A percentile compares a stretch with the other conserved stretches of the same genome.
phyloP scores from a whole-genome alignment of 2,888 invertebrate species.

The Nemurella pictetii region DNA sequence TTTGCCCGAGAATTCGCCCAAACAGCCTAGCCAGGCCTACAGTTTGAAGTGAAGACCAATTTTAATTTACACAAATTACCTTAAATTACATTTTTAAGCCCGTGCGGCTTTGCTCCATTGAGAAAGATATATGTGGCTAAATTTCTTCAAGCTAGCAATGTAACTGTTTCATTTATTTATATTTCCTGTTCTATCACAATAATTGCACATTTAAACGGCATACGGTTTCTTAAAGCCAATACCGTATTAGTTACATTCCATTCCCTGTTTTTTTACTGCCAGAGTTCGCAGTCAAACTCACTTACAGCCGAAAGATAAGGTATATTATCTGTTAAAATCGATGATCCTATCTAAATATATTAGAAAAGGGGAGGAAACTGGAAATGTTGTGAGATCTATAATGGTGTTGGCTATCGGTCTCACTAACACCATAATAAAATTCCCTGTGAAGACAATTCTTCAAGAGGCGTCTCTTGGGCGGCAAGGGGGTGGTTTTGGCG shows the following conservation, averaged over 20 bases:
- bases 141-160: neutral
- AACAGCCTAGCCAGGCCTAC: neutral
- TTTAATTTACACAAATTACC: neutral
- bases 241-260: neutral
- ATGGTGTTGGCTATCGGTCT: too few species aligned
- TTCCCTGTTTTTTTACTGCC: neutral
- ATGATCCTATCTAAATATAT: too few species aligned
- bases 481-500: too few species aligned
- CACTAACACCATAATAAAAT: too few species aligned
- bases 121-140: neutral
- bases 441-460: too few species aligned
- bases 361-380: too few species aligned
- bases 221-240: neutral
- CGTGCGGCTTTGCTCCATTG: neutral
- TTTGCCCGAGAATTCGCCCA: neutral
- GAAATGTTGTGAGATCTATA: too few species aligned
- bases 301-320: too few species aligned
- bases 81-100: neutral
- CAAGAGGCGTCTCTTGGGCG: too few species aligned
- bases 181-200: neutral
- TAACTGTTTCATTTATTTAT: neutral
- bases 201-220: neutral
- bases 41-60: neutral
- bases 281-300: too few species aligned
- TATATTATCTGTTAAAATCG: too few species aligned